These are phyloP conservation scores for Pheosia tremula DNA, from an alignment of 2,888 invertebrate genomes.

Conservation along the genomic window DNA sequence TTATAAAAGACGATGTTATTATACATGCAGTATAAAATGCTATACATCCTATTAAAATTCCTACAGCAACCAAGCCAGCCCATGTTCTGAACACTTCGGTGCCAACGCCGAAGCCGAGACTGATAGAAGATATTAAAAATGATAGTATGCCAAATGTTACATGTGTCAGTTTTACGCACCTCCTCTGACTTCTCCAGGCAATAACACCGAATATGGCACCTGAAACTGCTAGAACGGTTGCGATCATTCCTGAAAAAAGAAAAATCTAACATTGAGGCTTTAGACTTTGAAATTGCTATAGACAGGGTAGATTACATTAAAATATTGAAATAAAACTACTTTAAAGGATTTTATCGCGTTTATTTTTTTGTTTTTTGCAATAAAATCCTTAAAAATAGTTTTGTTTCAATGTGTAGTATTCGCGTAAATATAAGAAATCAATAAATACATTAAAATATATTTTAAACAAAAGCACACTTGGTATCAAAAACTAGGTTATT, in stretches of 20 bases:
- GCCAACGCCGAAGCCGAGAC: conserved; percentile 45
- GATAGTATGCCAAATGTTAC: conserved; percentile 49
- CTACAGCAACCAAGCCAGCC: conserved; percentile 31
- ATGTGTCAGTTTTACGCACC: conserved; percentile 39
- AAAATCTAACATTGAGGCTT: background rate
- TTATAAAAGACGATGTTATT: conserved; percentile 42
- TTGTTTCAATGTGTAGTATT: too few species aligned
- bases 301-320: too few species aligned
- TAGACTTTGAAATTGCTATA: too few species aligned
- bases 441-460: too few species aligned
- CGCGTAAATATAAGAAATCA: too few species aligned
- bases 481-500: too few species aligned
- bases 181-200: conserved; percentile 21
- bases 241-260: conserved; percentile 45
- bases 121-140: conserved; percentile 51
- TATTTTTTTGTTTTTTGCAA: too few species aligned
- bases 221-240: conserved; percentile 34
- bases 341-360: too few species aligned
- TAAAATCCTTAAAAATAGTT: too few species aligned
- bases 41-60: conserved; percentile 45
- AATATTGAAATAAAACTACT: too few species aligned
- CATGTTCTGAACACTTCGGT: conserved; percentile 42
- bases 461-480: too few species aligned
- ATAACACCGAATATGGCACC: conserved; percentile 39
- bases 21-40: conserved; percentile 51